Evolutionary conservation across 2,113 vertebrate genomes (phyloP).

Genomic region (Malurus cyaneus): DNA sequence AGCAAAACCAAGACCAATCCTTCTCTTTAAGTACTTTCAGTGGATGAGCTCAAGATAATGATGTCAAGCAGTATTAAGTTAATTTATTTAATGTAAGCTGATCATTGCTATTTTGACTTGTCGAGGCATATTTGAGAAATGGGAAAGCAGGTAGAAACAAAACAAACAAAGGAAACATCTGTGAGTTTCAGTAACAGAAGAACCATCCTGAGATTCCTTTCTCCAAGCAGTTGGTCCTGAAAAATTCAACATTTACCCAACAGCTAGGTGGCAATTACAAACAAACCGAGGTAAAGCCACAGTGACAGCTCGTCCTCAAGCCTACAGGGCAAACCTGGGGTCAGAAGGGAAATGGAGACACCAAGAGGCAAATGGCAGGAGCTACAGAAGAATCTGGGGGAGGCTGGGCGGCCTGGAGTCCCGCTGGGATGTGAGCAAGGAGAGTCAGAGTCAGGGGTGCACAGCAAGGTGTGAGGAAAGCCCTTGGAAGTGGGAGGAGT

Average conservation of each 20-base stretch:
- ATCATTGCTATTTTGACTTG: background rate
- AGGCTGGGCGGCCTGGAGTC: background rate
- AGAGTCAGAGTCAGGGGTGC: fast-evolving
- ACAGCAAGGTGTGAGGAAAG: background rate
- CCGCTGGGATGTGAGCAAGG: background rate
- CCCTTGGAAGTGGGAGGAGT: background rate
- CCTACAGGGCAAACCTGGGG: background rate
- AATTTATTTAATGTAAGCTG: background rate
- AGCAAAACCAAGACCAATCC: background rate
- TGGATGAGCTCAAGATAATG: background rate
- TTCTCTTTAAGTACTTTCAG: background rate
- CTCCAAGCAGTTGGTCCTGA: background rate
- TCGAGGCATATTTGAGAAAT: background rate
- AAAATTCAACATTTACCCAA: background rate
- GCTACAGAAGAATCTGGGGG: background rate
- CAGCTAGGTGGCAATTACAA: background rate
- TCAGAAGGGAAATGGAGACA: slow-evolving; percentile 11
- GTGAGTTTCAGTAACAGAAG: background rate
- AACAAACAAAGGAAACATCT: background rate
- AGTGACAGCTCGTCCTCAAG: background rate
- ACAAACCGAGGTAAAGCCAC: background rate
- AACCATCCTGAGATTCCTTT: background rate
- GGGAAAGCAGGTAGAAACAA: background rate
- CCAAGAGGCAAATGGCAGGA: slow-evolving; percentile 16
- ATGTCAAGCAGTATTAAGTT: background rate